Evolutionary conservation across 64 coral and sea anemone genomes (phyloP).

Genomic region (Cladopsammia gracilis): DNA sequence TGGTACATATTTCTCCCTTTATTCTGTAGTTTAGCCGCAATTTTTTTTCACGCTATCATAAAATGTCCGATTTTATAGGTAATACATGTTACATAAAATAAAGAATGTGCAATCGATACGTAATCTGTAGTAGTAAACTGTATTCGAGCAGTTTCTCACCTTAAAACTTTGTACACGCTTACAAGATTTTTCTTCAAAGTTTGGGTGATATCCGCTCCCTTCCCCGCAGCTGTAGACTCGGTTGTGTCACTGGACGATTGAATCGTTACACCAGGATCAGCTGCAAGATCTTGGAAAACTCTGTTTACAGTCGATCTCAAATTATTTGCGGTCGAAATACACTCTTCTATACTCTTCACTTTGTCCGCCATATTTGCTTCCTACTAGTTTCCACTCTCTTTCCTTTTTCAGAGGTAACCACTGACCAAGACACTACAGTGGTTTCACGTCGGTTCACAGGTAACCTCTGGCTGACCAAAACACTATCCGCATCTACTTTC

Average conservation of each 20-base stretch:
- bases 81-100: too few relatives aligned
- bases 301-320: slow-evolving; percentile 76
- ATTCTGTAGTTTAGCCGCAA: too few relatives aligned
- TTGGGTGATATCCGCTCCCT: slow-evolving; percentile 16
- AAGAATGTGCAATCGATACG: too few relatives aligned
- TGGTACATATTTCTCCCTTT: too few relatives aligned
- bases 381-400: background rate
- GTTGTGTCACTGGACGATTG: slow-evolving; percentile 17
- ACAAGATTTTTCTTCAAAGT: slow-evolving; percentile 81
- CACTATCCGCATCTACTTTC: too few relatives aligned
- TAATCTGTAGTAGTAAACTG: background rate
- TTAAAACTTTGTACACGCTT: slow-evolving; percentile 72
- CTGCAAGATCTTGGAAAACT: slow-evolving; percentile 84
- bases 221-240: slow-evolving; percentile 1
- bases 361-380: slow-evolving; percentile 85
- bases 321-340: slow-evolving; percentile 66
- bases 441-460: too few relatives aligned
- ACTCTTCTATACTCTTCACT: slow-evolving; percentile 41
- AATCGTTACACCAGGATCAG: slow-evolving; percentile 46
- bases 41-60: too few relatives aligned
- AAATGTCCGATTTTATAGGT: too few relatives aligned
- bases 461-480: too few relatives aligned
- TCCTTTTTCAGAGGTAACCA: background rate
- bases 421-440: too few relatives aligned
- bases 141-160: background rate